phyloP scores from a whole-genome alignment of 2,888 invertebrate genomes.

The Plagodis pulveraria region DNA sequence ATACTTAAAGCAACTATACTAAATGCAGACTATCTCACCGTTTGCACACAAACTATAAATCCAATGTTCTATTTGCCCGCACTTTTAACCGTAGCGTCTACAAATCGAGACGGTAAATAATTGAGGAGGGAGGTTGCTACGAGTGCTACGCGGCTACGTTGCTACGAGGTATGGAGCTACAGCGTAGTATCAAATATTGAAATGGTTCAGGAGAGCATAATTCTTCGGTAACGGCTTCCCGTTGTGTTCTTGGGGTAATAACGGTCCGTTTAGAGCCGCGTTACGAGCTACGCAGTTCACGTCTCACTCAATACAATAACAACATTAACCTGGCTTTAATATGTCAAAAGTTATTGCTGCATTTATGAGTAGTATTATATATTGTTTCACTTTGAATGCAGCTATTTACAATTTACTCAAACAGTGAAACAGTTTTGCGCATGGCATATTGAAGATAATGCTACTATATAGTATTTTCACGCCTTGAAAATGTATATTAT shows the following conservation, averaged over 20 bases:
- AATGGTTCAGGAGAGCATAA: conserved; percentile 21
- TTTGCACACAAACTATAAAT: conserved; percentile 3
- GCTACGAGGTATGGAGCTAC: conserved; percentile 1
- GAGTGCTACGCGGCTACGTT: conserved; percentile 11
- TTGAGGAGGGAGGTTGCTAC: conserved; percentile 1
- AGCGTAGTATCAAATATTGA: conserved; percentile 31
- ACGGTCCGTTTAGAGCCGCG: conserved; percentile 10
- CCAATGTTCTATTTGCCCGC: conserved; percentile 3
- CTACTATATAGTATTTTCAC: no score
- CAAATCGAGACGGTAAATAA: conserved; percentile 10
- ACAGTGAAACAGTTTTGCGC: no score
- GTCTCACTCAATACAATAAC: conserved; percentile 1
- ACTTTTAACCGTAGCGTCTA: conserved; percentile 12
- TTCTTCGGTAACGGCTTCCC: conserved; percentile 25
- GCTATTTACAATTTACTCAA: no score
- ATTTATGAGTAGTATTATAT: no score
- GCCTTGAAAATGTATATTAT: no score
- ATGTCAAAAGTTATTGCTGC: no score
- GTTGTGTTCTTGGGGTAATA: conserved; percentile 26
- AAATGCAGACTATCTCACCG: background rate
- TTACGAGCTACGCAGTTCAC: background rate
- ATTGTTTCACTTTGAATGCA: no score
- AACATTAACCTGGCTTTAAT: background rate
- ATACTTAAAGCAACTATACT: no score
- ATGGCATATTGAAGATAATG: no score